phyloP scores from a whole-genome alignment of 2,797 vertebrate genomes.

The Scyliorhinus canicula region DNA sequence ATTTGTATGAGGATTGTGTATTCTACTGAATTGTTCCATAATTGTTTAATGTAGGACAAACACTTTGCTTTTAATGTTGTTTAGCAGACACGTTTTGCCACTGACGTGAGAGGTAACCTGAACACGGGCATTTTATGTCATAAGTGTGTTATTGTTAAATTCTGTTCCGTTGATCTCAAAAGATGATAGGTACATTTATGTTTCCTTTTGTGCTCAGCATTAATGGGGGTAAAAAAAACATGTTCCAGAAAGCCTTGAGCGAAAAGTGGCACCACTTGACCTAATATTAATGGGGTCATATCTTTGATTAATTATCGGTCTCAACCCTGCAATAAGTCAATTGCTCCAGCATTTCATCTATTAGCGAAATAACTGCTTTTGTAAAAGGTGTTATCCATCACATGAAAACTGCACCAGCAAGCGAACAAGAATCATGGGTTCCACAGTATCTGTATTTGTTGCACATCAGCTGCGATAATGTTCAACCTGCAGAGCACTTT shows the following conservation, averaged over 20 bases:
- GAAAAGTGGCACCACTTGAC: constrained; percentile 2
- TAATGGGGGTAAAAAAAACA: not conserved
- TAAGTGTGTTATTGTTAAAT: not conserved
- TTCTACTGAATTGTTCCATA: not conserved
- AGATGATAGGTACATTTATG: not conserved
- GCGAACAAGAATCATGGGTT: not conserved
- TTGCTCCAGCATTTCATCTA: constrained; percentile 49
- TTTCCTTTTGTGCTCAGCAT: not conserved
- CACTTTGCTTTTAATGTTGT: not conserved
- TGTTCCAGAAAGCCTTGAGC: not conserved
- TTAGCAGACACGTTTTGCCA: not conserved
- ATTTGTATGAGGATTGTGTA: not conserved
- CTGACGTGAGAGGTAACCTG: not conserved
- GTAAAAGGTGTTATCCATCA: constrained; percentile 47
- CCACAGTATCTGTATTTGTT: not conserved
- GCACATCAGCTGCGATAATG: not conserved
- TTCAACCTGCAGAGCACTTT: not conserved
- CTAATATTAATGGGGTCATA: constrained; percentile 51
- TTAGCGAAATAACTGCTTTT: constrained; percentile 48
- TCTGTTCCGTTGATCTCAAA: not conserved
- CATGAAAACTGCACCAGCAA: constrained; percentile 42
- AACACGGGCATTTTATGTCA: not conserved
- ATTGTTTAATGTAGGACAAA: not conserved
- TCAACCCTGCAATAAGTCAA: constrained; percentile 47
- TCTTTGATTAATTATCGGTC: constrained; percentile 54